Percentiles rank a stretch among this genome's conserved stretches.
Evolutionary conservation across 2,888 invertebrate genomes (phyloP).

Genomic region (Ischnus inquisitorius): DNA sequence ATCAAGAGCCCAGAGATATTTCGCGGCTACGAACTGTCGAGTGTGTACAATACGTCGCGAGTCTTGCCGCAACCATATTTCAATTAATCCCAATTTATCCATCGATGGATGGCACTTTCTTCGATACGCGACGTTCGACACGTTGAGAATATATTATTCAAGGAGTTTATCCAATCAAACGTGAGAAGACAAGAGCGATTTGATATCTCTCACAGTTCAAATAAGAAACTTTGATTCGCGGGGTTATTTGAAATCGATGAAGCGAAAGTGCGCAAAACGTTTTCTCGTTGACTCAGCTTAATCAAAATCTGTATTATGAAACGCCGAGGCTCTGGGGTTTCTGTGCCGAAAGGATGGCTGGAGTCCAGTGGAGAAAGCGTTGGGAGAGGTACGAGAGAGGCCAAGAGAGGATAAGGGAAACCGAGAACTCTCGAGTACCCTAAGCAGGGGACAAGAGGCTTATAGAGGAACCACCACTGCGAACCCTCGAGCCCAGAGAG

Average conservation of each 20-base stretch:
- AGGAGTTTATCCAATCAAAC: conserved; percentile 54
- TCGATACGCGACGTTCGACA: not conserved
- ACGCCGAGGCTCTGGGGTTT: conserved; percentile 24
- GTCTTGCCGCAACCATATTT: not conserved
- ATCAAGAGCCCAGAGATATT: not conserved
- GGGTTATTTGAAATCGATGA: conserved; percentile 22
- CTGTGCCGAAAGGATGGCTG: conserved; percentile 56
- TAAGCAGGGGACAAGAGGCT: conserved; percentile 53
- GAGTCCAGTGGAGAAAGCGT: conserved; percentile 36
- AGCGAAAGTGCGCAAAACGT: conserved; percentile 6
- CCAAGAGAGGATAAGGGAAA: conserved; percentile 25
- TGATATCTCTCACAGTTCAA: conserved; percentile 43
- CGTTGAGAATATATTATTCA: conserved; percentile 35
- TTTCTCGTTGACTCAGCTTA: conserved; percentile 71
- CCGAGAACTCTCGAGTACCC: conserved; percentile 58
- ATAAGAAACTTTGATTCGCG: conserved; percentile 52
- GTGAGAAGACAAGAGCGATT: conserved; percentile 19
- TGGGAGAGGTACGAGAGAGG: conserved; percentile 33
- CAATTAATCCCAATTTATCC: conserved; percentile 28
- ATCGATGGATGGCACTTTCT: not conserved
- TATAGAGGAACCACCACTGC: conserved; percentile 46
- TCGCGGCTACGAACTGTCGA: not conserved
- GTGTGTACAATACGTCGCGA: not conserved
- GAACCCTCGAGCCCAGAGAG: conserved; percentile 73
- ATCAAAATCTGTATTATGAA: conserved; percentile 74